These are phyloP conservation scores for Astyanax mexicanus DNA, from an alignment of 2,797 vertebrate species.

Conservation along the genomic window DNA sequence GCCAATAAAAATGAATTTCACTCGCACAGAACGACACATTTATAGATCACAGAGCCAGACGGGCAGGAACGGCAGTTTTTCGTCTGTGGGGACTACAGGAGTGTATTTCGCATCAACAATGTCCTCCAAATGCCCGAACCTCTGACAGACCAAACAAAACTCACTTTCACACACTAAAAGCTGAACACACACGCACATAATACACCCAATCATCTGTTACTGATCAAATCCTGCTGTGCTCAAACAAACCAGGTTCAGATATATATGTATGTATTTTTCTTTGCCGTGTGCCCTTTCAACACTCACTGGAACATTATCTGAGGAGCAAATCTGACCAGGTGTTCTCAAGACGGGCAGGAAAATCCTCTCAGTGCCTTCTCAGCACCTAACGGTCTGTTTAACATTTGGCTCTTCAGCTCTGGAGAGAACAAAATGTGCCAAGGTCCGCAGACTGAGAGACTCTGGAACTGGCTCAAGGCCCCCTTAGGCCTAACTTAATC, in stretches of 20 bases:
- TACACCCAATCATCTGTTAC: conserved; percentile 21
- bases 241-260: neutral
- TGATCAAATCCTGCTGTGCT: conserved; percentile 4
- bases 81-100: neutral
- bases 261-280: neutral
- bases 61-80: neutral
- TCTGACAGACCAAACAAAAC: conserved; percentile 22
- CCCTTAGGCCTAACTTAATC: neutral
- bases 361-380: conserved; percentile 26
- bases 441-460: conserved; percentile 43
- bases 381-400: conserved; percentile 35
- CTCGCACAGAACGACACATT: conserved; percentile 3
- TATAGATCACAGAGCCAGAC: neutral
- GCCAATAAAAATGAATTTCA: conserved; percentile 21
- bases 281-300: conserved; percentile 4
- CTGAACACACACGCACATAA: conserved; percentile 2
- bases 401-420: conserved; percentile 19
- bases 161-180: neutral
- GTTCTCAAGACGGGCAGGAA: conserved; percentile 55
- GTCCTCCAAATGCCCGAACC: neutral
- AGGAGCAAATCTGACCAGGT: conserved; percentile 53
- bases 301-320: conserved; percentile 37
- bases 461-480: conserved; percentile 49
- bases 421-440: neutral
- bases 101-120: neutral